Base-by-base conservation (phyloP, 2,888 invertebrate species). In the Drosophila anomelani region DNA sequence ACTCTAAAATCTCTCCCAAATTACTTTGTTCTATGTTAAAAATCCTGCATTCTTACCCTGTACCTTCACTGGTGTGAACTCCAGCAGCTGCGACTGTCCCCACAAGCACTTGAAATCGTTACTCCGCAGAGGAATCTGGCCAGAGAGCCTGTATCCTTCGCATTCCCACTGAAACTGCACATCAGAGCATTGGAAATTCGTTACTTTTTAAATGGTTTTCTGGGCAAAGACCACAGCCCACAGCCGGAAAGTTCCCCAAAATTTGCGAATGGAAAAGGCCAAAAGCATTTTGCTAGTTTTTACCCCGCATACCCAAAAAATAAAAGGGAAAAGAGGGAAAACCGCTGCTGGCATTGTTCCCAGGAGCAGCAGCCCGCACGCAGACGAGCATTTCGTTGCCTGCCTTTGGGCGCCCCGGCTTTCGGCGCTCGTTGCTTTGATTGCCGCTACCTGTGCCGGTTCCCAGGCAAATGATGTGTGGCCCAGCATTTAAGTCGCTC, bases 391-490 rank as follows among this genome's bases (percentile, higher is more conserved):
- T 41, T 56, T 53, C 38, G 44, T 77, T 44, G 81, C 74, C 77
- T 49, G 81, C 73, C 75, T 77, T 80, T 77, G 59, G 83, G 85
- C 67, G 75, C 4, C 23, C 36, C 9, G 12, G 58, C 54, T 23
- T 23, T 23, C 8, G 44, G 68, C 29, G 23, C 39, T 41, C 62
- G 17, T 59, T 77, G 75, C 76, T 81, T 86, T 88, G 79, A 67
- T 74, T 61, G 81, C 32, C 59, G 63, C 34, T 85, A 89, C 90
- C 90, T 90, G 90, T 81, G 80, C 76, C 78, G 59, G 70, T 79
- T 80, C 61, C 78, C 84, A 88, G 67, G 77, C 51, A 77, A 76
- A 67, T 67, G 73, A 73, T 73, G 63, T 78, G 79, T 62, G 57
- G 67, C 46, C 60, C 53, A 71, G 78, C 66, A 72, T 78, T 80